These are phyloP conservation scores for Ochlodes sylvanus DNA, from an alignment of 2,888 invertebrate genomes.

Conservation along the genomic window DNA sequence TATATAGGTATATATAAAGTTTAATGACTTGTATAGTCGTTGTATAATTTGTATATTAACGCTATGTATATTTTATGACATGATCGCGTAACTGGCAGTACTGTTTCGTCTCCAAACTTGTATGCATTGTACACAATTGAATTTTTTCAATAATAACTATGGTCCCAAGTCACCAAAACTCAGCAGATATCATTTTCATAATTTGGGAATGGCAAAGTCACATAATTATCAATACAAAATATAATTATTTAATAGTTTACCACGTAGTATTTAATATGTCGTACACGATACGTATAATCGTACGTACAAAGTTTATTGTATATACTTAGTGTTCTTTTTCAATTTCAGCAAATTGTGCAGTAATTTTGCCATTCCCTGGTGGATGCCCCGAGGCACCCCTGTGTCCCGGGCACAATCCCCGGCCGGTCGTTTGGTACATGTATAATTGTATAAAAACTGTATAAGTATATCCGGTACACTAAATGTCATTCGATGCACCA, in stretches of 20 bases:
- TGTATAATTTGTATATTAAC: constrained; percentile 10
- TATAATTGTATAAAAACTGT: constrained; percentile 13
- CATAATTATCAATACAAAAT: neutral
- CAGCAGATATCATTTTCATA: constrained; percentile 7
- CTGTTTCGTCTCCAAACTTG: neutral
- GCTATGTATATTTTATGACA: neutral
- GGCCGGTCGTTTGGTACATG: neutral
- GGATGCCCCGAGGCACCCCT: neutral
- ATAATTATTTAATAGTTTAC: neutral
- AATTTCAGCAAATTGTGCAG: neutral
- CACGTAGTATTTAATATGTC: neutral
- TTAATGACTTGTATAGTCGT: neutral
- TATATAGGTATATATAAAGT: neutral
- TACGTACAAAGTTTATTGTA: neutral
- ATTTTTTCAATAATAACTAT: constrained; percentile 2
- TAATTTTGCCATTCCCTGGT: neutral
- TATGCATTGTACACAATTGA: neutral
- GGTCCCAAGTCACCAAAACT: constrained; percentile 19
- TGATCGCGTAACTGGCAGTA: constrained; percentile 1
- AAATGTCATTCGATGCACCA: neutral
- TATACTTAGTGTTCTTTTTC: no score
- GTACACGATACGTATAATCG: neutral
- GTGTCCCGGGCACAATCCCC: neutral
- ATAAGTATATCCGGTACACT: no score
- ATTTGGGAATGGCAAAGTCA: constrained; percentile 18